phyloP scores from a whole-genome alignment of 2,797 vertebrate species.

The Triplophysa yarkandensis region DNA sequence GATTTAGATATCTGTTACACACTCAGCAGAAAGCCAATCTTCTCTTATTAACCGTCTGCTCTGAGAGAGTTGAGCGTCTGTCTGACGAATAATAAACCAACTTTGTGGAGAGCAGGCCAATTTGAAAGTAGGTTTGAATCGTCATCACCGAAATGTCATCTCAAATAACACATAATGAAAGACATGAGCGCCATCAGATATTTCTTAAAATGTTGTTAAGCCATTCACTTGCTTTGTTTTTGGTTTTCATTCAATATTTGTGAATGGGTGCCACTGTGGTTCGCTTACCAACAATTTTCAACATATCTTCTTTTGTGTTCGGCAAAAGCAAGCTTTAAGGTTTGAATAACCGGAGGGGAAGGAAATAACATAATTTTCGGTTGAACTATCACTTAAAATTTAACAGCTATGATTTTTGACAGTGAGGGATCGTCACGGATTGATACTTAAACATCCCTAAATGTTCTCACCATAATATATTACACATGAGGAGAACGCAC shows the following conservation, averaged over 20 bases:
- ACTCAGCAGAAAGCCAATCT: conserved; percentile 82
- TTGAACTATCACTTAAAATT: too few species aligned
- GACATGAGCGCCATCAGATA: conserved; percentile 58
- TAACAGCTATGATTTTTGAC: too few species aligned
- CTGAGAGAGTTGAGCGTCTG: conserved; percentile 76
- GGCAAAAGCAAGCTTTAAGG: too few species aligned
- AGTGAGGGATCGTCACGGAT: neutral
- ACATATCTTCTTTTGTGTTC: too few species aligned
- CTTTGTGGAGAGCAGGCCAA: conserved; percentile 60
- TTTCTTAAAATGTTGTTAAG: too few species aligned
- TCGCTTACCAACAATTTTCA: too few species aligned
- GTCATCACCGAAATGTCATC: conserved; percentile 44
- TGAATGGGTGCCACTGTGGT: too few species aligned
- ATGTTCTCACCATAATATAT: conserved; percentile 80
- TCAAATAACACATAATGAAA: conserved; percentile 65
- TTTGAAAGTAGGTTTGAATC: conserved; percentile 57
- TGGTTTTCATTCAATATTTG: too few species aligned
- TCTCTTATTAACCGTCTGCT: conserved; percentile 82
- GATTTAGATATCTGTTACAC: conserved; percentile 99
- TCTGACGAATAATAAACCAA: conserved; percentile 68
- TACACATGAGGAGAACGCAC: conserved; percentile 86
- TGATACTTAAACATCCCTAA: conserved; percentile 59
- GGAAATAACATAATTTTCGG: too few species aligned
- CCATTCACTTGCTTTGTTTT: too few species aligned
- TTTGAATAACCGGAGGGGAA: too few species aligned